Evolutionary conservation across 2,888 invertebrate genomes (phyloP).

Genomic region (Ectobius pallidus): DNA sequence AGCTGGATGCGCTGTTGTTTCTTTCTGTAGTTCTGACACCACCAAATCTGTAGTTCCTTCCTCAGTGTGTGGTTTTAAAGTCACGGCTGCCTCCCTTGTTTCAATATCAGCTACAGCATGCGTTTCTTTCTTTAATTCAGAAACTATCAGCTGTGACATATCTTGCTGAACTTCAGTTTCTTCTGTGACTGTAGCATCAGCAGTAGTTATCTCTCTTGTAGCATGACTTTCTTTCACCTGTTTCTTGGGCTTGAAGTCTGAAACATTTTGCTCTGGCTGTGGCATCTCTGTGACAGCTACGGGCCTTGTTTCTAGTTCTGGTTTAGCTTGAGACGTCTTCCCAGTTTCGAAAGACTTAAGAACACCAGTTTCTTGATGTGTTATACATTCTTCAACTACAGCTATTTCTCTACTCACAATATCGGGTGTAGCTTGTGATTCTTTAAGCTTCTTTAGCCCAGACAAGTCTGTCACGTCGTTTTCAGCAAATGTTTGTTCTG

Average conservation of each 20-base stretch:
- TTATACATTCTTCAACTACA: not conserved
- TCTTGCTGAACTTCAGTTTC: conserved; percentile 26
- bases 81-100: conserved; percentile 8
- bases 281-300: conserved; percentile 35
- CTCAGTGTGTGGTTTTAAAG: conserved; percentile 27
- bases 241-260: conserved; percentile 1
- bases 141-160: conserved; percentile 17
- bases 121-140: not conserved
- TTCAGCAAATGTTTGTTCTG: conserved; percentile 31
- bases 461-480: conserved; percentile 31
- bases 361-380: conserved; percentile 14
- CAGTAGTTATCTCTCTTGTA: conserved; percentile 19
- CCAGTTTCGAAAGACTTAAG: not conserved
- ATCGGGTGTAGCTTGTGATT: conserved; percentile 28
- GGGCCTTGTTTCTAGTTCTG: conserved; percentile 19
- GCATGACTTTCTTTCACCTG: conserved; percentile 25
- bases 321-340: not conserved
- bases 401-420: conserved; percentile 36
- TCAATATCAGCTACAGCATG: not conserved
- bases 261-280: not conserved
- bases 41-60: conserved; percentile 30
- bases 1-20: conserved; percentile 30
- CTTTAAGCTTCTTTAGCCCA: not conserved
- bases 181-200: conserved; percentile 33
- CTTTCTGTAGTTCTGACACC: conserved; percentile 17